These are phyloP conservation scores for Clarias pachynema DNA, from an alignment of 2,797 vertebrate genomes.

Conservation along the genomic window DNA sequence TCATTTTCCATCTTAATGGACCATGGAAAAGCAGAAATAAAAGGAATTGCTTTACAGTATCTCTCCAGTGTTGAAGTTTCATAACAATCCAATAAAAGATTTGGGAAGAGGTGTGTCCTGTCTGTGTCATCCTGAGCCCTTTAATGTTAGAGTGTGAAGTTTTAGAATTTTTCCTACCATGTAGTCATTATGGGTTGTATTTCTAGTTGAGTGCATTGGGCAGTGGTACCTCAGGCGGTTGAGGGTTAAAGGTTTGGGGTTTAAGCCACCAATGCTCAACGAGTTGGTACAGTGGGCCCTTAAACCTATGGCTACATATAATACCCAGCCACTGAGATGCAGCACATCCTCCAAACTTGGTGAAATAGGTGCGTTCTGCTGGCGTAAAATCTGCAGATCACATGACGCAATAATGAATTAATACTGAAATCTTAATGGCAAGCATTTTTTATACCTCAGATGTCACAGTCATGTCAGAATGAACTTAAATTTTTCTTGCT, in stretches of 20 bases:
- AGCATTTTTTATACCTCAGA: background rate
- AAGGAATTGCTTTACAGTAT: background rate
- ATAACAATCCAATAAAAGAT: background rate
- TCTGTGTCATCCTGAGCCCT: background rate
- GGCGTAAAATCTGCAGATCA: no score
- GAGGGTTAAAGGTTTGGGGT: no score
- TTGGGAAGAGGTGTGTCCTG: background rate
- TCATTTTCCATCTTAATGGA: slow-evolving; percentile 7
- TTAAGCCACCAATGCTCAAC: no score
- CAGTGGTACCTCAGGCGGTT: no score
- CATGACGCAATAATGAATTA: background rate
- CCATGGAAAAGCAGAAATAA: background rate
- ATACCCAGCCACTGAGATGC: no score
- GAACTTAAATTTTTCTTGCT: background rate
- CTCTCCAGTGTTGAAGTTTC: background rate
- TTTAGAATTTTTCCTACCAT: background rate
- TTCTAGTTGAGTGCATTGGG: background rate
- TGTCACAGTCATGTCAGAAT: background rate
- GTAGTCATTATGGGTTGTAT: background rate
- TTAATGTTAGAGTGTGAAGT: background rate
- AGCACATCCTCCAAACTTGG: no score
- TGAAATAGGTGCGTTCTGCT: no score
- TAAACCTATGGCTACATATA: no score
- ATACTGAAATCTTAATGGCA: background rate
- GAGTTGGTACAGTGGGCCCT: no score